phyloP scores from a whole-genome alignment of 2,797 vertebrate genomes.

The Danionella dracula region DNA sequence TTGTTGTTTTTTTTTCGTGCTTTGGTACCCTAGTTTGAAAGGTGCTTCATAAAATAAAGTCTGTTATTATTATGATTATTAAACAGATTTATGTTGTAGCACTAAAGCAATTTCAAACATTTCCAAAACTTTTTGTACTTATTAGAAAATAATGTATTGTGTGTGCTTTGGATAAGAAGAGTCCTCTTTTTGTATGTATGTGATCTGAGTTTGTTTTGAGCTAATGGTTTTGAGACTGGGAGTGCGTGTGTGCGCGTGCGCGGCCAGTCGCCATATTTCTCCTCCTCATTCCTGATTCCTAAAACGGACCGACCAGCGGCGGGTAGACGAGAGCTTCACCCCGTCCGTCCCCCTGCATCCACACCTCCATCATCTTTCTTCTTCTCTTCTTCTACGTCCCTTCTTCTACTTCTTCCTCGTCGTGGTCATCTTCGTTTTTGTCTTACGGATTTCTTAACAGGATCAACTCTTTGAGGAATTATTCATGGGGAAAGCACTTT shows the following conservation, averaged over 20 bases:
- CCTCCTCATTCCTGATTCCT: constrained; percentile 18
- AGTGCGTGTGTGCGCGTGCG: neutral
- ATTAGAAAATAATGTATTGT: too few species aligned
- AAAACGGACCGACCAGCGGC: neutral
- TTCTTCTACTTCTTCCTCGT: neutral
- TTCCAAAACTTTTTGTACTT: too few species aligned
- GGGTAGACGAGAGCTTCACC: constrained; percentile 13
- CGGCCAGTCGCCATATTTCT: constrained; percentile 18
- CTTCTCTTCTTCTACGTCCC: neutral
- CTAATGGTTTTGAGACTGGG: neutral
- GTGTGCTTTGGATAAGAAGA: too few species aligned
- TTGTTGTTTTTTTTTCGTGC: too few species aligned
- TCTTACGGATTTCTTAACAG: neutral
- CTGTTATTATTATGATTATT: too few species aligned
- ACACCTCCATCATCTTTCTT: neutral
- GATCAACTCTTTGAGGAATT: constrained; percentile 6
- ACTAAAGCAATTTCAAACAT: too few species aligned
- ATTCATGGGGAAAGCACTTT: neutral
- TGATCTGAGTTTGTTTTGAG: neutral
- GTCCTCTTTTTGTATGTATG: too few species aligned
- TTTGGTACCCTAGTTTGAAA: too few species aligned
- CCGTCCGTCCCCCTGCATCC: constrained; percentile 14
- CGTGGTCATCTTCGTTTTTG: too few species aligned
- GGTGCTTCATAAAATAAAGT: too few species aligned
- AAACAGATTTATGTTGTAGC: too few species aligned